Evolutionary conservation across 2,888 invertebrate genomes (phyloP), one percentile per base, ranked within the genome.

Genomic region (Stenotaenia linearis): DNA sequence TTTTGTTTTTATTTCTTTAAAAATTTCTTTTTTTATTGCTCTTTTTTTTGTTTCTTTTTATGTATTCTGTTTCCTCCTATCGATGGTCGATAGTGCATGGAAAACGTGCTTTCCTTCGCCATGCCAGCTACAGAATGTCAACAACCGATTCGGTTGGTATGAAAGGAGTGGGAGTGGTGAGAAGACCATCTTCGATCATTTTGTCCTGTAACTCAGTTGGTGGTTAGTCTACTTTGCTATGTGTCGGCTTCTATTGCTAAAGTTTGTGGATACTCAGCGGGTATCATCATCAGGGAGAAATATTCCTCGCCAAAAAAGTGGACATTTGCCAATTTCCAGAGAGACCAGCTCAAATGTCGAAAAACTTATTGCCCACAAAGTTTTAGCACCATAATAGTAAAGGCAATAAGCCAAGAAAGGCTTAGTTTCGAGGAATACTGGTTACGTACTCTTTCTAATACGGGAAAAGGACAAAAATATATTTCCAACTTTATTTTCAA

Each of bases 331-430:
- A 69, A 69, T 25, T 69, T 69, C 25, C 25, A 69, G 69, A 28
- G 69, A 28, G 69, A 69, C 23, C 23, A 69, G 69, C 28, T 28
- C 69, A 69, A 69, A 69, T 69, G 69, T 69, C 69, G 23, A 69
- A 69, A 45, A 69, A 69, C 69, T 69, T 69, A 69, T 69, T 69
- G 69, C 69, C 69, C 69, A 69, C 69, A 69, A 69, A 69, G 28
- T 69, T 69, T 69, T 69, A 69, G 69, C 69, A 25, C 69, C 69
- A 9, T 69, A 69, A 28, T 25, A 69, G 15, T 28, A 28, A 28
- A 69, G 69, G 69, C 69, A 69, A 69, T 69, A 69, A 69, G 69
- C 69, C 69, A 69, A 69, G 69, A 25, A 25, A 28, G 28, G 6
- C 15, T 25, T 69, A 69, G 69, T 69, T 69, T 10, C 10, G 25